Evolutionary conservation across 2,888 invertebrate species (phyloP), one percentile per base, ranked within the genome.

Genomic region (Labia minor): DNA sequence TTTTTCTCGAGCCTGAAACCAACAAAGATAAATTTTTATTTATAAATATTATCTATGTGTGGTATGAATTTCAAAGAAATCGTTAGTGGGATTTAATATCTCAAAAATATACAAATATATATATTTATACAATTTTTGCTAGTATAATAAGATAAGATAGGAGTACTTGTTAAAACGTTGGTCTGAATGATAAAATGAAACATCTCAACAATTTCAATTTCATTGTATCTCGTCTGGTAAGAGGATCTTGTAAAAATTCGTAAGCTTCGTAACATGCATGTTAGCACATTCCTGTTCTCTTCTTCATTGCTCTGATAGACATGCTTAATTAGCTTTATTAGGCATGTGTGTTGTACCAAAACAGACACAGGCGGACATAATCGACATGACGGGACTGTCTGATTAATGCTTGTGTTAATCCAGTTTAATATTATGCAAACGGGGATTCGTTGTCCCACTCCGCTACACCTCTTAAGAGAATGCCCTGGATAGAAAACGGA

Each of bases 401-500:
- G 67, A 67, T 67, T 67, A 67, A 67, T 67, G 65, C 65, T 19
- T 19, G 19, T 65, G 67, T 67, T 65, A 67, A 67, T 67, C 65
- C 67, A 65, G 65, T 67, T 67, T 67, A 67, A 67, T 67, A 65
- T 67, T 67, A 67, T 67, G 67, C 67, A 67, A 65, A 67, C 49
- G 49, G 49, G 49, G 49, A 49, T 49, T 16, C 49, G 6, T 8
- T 8, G 26, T 3, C 26, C 8, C 8, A 3, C 26, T 8, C 26
- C 26, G 26, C 26, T 8, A 26, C 8, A 26, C 26, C 26, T 6
- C 49, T 49, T 49, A 49, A 49, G 49, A 49, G 49, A 49, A 49
- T 49, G 49, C n/a, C n/a, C 26, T 3, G 2, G 49, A 49, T 49
- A 49, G 49, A 49, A 49, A 49, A 49, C 49, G 49, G 49, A 49